Percentiles rank a stretch among this genome's conserved stretches.
Conservation (phyloP, 2,888 invertebrate genomes). For the Argynnis bischoffii region DNA sequence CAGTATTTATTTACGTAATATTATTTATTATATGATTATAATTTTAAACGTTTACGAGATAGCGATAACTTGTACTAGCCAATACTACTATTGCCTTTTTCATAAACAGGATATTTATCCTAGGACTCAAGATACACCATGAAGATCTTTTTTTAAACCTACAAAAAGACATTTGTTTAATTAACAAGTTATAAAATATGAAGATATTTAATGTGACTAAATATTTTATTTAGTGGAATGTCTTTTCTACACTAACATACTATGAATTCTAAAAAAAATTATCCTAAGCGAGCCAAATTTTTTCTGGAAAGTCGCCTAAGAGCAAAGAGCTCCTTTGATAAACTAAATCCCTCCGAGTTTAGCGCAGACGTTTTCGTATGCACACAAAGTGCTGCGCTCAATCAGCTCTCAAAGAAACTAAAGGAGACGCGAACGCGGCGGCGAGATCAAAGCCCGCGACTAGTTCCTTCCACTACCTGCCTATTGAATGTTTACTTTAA, state of each 20-base stretch:
- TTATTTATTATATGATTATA: no score
- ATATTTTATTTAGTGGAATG: not conserved
- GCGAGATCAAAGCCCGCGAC: conserved; percentile 34
- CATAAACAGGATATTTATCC: no score
- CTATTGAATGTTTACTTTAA: conserved; percentile 22
- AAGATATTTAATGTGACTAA: not conserved
- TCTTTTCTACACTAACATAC: not conserved
- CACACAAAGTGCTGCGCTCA: conserved; percentile 75
- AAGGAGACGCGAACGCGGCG: conserved; percentile 55
- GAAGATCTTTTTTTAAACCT: no score
- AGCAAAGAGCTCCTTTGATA: conserved; percentile 32
- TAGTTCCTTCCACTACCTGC: conserved; percentile 30
- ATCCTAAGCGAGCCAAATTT: not conserved
- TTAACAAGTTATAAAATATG: no score
- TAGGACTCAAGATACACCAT: no score
- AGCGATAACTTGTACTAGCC: no score
- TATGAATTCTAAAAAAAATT: not conserved
- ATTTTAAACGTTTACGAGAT: no score
- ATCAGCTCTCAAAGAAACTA: conserved; percentile 75
- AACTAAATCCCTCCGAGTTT: conserved; percentile 58
- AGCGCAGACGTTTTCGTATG: conserved; percentile 71
- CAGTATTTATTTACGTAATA: no score
- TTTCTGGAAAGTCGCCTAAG: conserved; percentile 9
- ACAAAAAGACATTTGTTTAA: no score
- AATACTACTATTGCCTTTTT: no score